Evolutionary conservation across 2,797 vertebrate species (phyloP), one percentile per base, ranked within the genome.

Genomic region (Clarias platycephalus): DNA sequence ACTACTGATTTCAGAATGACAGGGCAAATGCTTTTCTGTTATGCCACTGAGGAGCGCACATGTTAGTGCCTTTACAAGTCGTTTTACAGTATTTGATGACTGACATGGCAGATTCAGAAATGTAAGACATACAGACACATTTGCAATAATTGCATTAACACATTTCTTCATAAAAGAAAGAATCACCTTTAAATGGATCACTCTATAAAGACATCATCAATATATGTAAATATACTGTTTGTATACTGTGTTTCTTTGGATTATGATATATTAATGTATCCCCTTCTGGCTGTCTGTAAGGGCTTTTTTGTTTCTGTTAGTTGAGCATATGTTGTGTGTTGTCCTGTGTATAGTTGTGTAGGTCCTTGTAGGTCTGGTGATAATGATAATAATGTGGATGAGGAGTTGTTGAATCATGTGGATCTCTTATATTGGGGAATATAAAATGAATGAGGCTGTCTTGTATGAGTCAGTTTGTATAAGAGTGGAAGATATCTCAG

Each of bases 401-500:
- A 77, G 20, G 64, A 67, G 66, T 53, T 31, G 37, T 37, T 71
- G 81, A 72, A 67, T 76, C 74, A 60, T 20, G 37, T 31, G 34
- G 49, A 8, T 80, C 26, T 40, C n/a, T 49, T 72, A 68, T 58
- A 26, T 62, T 26, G 24, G 34, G 70, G 20, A 77, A 40, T 26
- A 71, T 16, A 31, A 31, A 57, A 68, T 15, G 40, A 34, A 26
- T 80, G 63, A 85, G 44, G 83, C 20, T 67, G 55, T 26, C 9
- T 63, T 84, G 37, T 84, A 57, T 71, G 20, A 70, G 80, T 83
- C 31, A 57, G 83, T 85, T 18, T 87, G 74, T 16, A 53, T 81
- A 75, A 44, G 82, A 66, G 81, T 85, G 26, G 83, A 72, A 49
- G 80, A 80, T 83, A 64, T 86, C n/a, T 85, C 44, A 57, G 77